Evolutionary conservation across 2,888 invertebrate genomes (phyloP).

Genomic region (Chalcis sispes): DNA sequence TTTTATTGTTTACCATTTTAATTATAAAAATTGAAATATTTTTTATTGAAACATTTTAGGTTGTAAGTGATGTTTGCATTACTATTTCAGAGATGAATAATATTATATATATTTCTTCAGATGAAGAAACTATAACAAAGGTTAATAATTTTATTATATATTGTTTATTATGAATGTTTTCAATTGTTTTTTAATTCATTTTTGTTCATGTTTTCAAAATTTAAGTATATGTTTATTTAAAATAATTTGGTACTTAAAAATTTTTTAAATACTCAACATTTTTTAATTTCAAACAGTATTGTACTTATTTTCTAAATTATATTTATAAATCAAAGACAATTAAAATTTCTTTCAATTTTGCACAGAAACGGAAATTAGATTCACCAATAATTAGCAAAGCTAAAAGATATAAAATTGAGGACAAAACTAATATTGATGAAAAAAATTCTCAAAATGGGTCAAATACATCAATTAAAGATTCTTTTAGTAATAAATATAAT

Average conservation of each 20-base stretch:
- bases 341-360: background rate
- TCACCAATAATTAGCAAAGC: background rate
- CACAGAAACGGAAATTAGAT: conserved; percentile 25
- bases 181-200: no score
- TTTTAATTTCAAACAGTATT: background rate
- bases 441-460: background rate
- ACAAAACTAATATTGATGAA: background rate
- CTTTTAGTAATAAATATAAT: background rate
- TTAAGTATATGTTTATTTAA: background rate
- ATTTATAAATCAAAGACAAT: background rate
- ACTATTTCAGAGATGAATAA: conserved; percentile 28
- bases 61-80: background rate
- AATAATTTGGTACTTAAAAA: no score
- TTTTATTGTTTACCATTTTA: no score
- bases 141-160: conserved; percentile 8
- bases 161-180: background rate
- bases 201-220: no score
- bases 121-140: conserved; percentile 24
- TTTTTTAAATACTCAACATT: no score
- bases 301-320: background rate
- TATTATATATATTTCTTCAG: conserved; percentile 33
- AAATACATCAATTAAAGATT: background rate
- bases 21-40: no score
- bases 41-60: no score
- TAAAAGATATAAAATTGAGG: background rate